These are phyloP conservation scores for Dysdera silvatica DNA, from an alignment of 1,140 invertebrate genomes.

Conservation along the genomic window DNA sequence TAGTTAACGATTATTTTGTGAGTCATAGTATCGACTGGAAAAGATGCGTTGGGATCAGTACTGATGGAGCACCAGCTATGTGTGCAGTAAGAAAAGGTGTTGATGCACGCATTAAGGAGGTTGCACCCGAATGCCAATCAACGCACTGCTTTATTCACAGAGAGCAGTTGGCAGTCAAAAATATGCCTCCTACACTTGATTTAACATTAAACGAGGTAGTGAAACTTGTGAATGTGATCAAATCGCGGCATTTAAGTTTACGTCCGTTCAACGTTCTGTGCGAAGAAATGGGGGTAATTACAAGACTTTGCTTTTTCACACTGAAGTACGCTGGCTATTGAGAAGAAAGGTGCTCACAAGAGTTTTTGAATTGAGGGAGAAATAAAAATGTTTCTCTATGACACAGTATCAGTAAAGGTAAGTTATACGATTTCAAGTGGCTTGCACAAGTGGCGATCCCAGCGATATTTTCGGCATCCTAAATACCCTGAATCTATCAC, in stretches of 20 bases:
- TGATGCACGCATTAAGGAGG: conserved; percentile 30
- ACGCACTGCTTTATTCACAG: conserved; percentile 37
- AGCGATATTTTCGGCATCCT: too few species aligned
- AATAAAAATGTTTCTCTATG: too few species aligned
- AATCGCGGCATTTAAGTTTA: conserved; percentile 32
- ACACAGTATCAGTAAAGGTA: too few species aligned
- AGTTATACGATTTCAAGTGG: too few species aligned
- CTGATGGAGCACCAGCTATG: conserved; percentile 37
- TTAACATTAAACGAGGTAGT: conserved; percentile 28
- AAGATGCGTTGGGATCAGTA: conserved; percentile 34
- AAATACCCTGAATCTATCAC: too few species aligned
- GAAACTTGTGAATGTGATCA: conserved; percentile 35
- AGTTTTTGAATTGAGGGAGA: too few species aligned
- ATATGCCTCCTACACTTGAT: conserved; percentile 31
- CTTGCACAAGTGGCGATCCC: too few species aligned
- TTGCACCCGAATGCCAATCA: conserved; percentile 24
- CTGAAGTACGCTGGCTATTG: too few species aligned
- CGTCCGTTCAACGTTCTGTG: conserved; percentile 31
- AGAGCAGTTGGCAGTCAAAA: conserved; percentile 31
- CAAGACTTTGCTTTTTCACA: too few species aligned
- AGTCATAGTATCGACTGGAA: conserved; percentile 25
- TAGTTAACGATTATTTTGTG: too few species aligned
- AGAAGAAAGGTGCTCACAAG: too few species aligned
- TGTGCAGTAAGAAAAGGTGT: conserved; percentile 32
- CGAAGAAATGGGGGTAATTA: conserved; percentile 16